Base-by-base conservation (phyloP, 2,888 invertebrate species). In the Labia minor region DNA sequence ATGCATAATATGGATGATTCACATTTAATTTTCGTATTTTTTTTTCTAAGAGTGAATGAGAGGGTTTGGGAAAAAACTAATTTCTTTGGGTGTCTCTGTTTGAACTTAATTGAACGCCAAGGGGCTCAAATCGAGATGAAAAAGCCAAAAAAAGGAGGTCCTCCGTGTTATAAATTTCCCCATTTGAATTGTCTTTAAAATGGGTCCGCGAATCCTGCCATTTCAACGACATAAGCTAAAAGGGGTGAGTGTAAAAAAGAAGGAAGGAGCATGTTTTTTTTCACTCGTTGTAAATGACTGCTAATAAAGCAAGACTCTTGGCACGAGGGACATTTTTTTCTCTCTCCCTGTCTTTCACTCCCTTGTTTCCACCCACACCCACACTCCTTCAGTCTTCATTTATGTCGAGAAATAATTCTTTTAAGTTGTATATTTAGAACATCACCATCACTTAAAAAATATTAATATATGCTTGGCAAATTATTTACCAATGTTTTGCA, bases 221-320 rank as follows among this genome's bases (percentile, higher is more conserved):
- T 65, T 66, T 66, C 62, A 67, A 66, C 66, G 37, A 65, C 65
- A n/a, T n/a, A n/a, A n/a, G n/a, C n/a, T 64, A 66, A 66, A 63
- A 33, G 49, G 67, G 69, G 68, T 64, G 69, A 68, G 66, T 37
- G 65, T 62, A 49, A 63, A 21, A 63, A 18, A 67, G 61, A 70
- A 64, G 69, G 67, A 64, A 62, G 33, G 66, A 37, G 65, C 14
- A 4, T 14, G 6, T 49, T 49, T 49, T 26, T 26, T 49, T 49
- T 49, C 49, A 16, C 49, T 49, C 49, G 49, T 49, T 49, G 49
- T 49, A 49, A 49, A 49, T 49, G 49, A 49, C 49, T 49, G 49
- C 49, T 49, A 49, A 49, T 49, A 49, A 49, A 49, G 49, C 49
- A 49, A 49, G 49, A 16, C 6, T 49, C 49, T 49, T 49, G 49